Conservation (phyloP, 2,113 vertebrate genomes). For the Oriolus oriolus region DNA sequence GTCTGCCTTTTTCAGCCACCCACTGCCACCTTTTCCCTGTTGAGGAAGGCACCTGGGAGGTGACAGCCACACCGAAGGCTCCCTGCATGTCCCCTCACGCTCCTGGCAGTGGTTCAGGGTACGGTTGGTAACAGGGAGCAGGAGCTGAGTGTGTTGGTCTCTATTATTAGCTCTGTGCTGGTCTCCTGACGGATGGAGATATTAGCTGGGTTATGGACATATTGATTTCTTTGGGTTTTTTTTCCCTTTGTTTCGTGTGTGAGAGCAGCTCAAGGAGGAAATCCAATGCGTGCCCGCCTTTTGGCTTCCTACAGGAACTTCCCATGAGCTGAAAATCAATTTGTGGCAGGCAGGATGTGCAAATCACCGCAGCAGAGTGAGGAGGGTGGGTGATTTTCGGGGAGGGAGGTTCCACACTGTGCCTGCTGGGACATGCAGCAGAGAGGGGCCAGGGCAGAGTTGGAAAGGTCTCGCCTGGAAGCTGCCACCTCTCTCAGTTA, state of each 20-base stretch:
- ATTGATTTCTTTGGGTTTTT: background rate
- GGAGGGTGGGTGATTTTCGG: background rate
- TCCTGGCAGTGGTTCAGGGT: background rate
- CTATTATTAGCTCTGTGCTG: background rate
- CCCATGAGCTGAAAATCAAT: background rate
- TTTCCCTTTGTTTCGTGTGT: background rate
- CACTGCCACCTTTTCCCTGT: background rate
- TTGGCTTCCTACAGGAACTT: background rate
- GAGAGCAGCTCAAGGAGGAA: background rate
- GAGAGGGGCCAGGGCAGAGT: background rate
- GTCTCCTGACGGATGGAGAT: background rate
- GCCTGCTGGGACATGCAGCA: rapidly evolving
- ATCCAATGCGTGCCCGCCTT: background rate
- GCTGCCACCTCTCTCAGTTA: constrained; percentile 13
- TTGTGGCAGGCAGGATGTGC: background rate
- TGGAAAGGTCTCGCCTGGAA: background rate
- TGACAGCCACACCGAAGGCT: rapidly evolving
- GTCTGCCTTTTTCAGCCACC: background rate
- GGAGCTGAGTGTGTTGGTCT: background rate
- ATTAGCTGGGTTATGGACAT: background rate
- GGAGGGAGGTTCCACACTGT: rapidly evolving
- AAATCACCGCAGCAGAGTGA: background rate
- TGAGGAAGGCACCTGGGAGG: background rate
- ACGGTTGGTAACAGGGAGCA: background rate
- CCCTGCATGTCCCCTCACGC: rapidly evolving